phyloP scores from a whole-genome alignment of 2,888 invertebrate genomes.

The Conus canariensis region DNA sequence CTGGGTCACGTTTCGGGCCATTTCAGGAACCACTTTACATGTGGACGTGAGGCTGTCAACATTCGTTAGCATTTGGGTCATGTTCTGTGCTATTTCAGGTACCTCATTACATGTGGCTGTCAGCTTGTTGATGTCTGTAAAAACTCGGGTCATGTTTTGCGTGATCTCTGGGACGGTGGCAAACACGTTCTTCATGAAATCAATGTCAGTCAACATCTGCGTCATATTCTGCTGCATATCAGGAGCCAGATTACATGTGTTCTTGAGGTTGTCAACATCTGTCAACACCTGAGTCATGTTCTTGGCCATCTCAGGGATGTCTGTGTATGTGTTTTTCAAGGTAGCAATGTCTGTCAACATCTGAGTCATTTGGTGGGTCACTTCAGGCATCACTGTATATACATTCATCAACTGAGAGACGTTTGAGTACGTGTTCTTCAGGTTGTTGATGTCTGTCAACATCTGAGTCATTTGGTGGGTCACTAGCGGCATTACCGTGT shows the following conservation, averaged over 20 bases:
- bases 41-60: not conserved
- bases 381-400: not conserved
- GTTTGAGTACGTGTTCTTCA: not conserved
- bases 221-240: not conserved
- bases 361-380: not conserved
- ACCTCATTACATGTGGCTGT: not conserved
- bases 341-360: not conserved
- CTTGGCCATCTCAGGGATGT: not conserved
- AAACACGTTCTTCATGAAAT: not conserved
- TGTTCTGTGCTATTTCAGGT: not conserved
- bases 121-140: not conserved
- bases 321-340: not conserved
- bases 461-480: not conserved
- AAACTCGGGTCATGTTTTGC: not conserved
- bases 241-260: not conserved
- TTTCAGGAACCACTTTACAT: not conserved
- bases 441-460: not conserved
- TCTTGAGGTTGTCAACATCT: not conserved
- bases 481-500: not conserved
- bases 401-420: not conserved
- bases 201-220: not conserved
- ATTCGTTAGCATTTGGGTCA: not conserved
- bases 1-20: not conserved
- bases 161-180: not conserved
- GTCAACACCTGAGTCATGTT: slow-evolving; percentile 12